Evolutionary conservation across 2,797 vertebrate species (phyloP).

Genomic region (Anguilla marmorata): DNA sequence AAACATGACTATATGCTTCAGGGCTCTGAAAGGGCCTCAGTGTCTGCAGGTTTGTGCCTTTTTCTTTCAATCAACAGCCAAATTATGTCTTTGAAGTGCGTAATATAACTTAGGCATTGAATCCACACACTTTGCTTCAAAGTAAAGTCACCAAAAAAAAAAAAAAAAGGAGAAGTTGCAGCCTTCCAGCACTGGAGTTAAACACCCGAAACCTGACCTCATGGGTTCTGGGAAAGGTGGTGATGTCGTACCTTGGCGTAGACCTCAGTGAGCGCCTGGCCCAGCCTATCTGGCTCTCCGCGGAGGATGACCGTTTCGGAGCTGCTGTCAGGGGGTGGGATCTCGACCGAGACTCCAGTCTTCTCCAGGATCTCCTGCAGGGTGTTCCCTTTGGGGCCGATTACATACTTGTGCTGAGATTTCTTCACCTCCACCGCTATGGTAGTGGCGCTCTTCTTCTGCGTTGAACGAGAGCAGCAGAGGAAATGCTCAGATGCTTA

Average conservation of each 20-base stretch:
- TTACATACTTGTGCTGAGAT: conserved; percentile 99
- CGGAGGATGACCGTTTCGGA: conserved; percentile 99
- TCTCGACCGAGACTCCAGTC: conserved; percentile 98
- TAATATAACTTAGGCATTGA: neutral
- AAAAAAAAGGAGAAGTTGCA: neutral
- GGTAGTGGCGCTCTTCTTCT: conserved; percentile 97
- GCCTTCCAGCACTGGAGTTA: neutral
- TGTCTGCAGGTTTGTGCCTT: neutral
- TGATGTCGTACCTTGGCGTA: conserved; percentile 88
- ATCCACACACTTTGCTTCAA: neutral
- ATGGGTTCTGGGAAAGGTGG: neutral
- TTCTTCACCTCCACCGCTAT: conserved; percentile 99
- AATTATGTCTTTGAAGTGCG: neutral
- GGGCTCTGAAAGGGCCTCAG: neutral
- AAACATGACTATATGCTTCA: neutral
- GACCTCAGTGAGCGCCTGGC: conserved; percentile 97
- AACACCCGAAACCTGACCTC: neutral
- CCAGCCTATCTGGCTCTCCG: conserved; percentile 95
- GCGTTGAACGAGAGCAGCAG: conserved; percentile 22
- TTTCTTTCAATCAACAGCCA: neutral
- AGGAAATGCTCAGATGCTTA: neutral
- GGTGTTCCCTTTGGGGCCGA: conserved; percentile 96
- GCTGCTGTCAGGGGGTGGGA: conserved; percentile 95
- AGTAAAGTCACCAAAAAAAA: neutral
- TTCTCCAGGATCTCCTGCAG: conserved; percentile 97